Evolutionary conservation across 2,113 vertebrate species (phyloP).

Genomic region (Stercorarius parasiticus): DNA sequence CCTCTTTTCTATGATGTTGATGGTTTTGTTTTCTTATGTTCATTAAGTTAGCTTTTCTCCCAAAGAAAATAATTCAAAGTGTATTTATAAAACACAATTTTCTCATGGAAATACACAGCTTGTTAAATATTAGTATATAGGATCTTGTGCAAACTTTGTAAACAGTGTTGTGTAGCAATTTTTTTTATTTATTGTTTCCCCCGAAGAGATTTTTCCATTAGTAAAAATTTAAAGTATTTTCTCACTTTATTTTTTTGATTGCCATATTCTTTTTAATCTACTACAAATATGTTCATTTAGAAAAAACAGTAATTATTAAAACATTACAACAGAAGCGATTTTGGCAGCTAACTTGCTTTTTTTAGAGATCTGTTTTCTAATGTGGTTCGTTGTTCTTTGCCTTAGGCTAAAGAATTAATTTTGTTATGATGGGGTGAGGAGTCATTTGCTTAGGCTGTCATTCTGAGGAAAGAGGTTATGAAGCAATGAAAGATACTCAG

Average conservation of each 20-base stretch:
- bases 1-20: not conserved
- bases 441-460: not conserved
- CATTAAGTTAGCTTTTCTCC: not conserved
- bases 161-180: rapidly evolving
- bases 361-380: not conserved
- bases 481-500: not conserved
- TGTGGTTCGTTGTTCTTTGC: not conserved
- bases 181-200: not conserved
- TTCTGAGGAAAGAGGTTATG: not conserved
- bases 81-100: not conserved
- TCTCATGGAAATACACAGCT: not conserved
- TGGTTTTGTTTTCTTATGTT: not conserved
- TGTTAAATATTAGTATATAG: not conserved
- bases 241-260: not conserved
- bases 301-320: slow-evolving; percentile 38
- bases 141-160: not conserved
- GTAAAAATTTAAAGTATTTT: not conserved
- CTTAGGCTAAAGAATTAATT: not conserved
- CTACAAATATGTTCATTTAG: slow-evolving; percentile 8
- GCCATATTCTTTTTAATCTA: not conserved
- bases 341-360: not conserved
- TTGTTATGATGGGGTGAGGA: not conserved
- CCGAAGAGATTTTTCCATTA: not conserved
- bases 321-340: not conserved
- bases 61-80: not conserved